Percentiles rank a stretch among this genome's conserved stretches.
These are phyloP conservation scores for Clarias batrachus DNA, from an alignment of 2,113 vertebrate species.

Conservation along the genomic window DNA sequence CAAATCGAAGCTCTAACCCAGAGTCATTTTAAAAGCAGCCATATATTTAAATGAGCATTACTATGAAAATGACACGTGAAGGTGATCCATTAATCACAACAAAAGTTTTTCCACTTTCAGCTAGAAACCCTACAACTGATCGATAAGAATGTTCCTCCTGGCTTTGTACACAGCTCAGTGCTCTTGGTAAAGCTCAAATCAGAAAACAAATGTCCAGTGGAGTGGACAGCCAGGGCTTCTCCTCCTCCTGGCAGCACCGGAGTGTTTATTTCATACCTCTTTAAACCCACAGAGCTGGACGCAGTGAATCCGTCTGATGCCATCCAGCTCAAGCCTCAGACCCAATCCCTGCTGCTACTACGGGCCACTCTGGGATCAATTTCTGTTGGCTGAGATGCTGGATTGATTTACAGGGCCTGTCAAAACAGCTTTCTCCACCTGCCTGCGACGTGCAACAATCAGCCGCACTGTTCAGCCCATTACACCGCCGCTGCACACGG, in stretches of 20 bases:
- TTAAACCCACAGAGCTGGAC: constrained; percentile 68
- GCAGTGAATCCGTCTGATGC: constrained; percentile 70
- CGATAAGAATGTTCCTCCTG: constrained; percentile 40
- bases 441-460: constrained; percentile 63
- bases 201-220: constrained; percentile 48
- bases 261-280: constrained; percentile 76
- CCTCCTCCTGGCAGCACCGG: constrained; percentile 62
- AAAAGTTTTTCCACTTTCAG: neutral
- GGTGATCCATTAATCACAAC: neutral
- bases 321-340: constrained; percentile 72
- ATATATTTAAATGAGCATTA: neutral
- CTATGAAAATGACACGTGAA: neutral
- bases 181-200: constrained; percentile 40
- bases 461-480: constrained; percentile 63
- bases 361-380: constrained; percentile 72
- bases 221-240: constrained; percentile 48
- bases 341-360: constrained; percentile 65
- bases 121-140: neutral
- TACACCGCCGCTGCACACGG: constrained; percentile 50
- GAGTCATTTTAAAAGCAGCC: neutral
- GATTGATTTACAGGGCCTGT: constrained; percentile 79
- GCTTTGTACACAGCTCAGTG: constrained; percentile 59
- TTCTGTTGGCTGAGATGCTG: constrained; percentile 69
- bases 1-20: neutral
- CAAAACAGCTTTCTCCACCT: constrained; percentile 71